Evolutionary conservation across 37 sponge, comb jelly and placozoan genomes (phyloP), one percentile per base, ranked within the genome.

Genomic region (Amphimedon queenslandica): DNA sequence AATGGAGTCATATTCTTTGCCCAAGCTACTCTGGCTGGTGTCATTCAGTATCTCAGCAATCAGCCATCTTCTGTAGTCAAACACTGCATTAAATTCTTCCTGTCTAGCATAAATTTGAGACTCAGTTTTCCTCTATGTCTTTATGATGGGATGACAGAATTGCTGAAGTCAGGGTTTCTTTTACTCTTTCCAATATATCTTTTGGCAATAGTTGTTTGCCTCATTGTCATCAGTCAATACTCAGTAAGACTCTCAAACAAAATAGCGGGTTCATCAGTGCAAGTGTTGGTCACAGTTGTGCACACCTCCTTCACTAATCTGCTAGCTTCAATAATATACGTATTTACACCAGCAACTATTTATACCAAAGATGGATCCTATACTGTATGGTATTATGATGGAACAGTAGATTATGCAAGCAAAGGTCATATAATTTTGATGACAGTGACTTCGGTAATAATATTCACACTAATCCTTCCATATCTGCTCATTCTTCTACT

Each of bases 161-260:
- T 73, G 34, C 34, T 25, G 1, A 78, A 74, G 64, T 55, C 69
- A 16, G 41, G 78, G 25, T 66, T 85, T 3, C 61, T 66, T 30
- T 78, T 78, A 37, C 29, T 73, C 0, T 85, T 78, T 65, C 84
- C 84, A 21, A 8, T 77, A 8, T 84, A 84, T 39, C 57, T 84
- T 25, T 38, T 78, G 27, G 5, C 28, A n/a, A n/a, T 60, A 25
- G 28, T 60, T n/a, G 21, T 11, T 25, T n/a, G 8, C 8, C 21
- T 60, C 5, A n/a, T n/a, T 6, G 5, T 60, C 5, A 25, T 60
- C 23, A 60, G 61, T n/a, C 61, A 25, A 5, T 60, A 60, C 61
- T 77, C 68, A n/a, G 2, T 67, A 2, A 33, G n/a, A 20, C 11
- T 71, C 21, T 30, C 74, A 1, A 69, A 37, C 10, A 35, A 75